These are phyloP conservation scores for Armadillidium nasatum DNA, from an alignment of 1,140 invertebrate species.

Conservation along the genomic window DNA sequence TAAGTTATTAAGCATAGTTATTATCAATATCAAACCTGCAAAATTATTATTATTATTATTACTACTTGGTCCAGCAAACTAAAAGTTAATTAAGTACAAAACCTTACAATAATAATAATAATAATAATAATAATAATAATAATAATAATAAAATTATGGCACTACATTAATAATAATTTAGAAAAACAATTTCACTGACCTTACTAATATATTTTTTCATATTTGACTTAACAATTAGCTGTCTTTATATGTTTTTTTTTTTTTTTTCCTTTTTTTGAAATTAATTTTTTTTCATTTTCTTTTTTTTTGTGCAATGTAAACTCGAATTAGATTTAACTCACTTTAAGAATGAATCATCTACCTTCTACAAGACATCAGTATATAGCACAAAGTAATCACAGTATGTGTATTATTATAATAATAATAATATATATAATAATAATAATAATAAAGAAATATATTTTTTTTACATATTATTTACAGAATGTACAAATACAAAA, in stretches of 20 bases:
- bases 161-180: too few relatives aligned
- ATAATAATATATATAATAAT: not conserved
- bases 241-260: not conserved
- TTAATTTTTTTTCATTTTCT: too few relatives aligned
- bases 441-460: too few relatives aligned
- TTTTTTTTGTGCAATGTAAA: not conserved
- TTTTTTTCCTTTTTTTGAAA: not conserved
- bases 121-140: too few relatives aligned
- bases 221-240: not conserved
- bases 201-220: not conserved
- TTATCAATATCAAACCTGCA: too few relatives aligned
- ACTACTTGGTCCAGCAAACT: too few relatives aligned
- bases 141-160: too few relatives aligned
- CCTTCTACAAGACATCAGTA: not conserved
- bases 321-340: not conserved
- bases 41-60: too few relatives aligned
- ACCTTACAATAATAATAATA: too few relatives aligned
- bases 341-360: not conserved
- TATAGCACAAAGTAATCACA: constrained; percentile 11
- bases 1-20: too few relatives aligned
- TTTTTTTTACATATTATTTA: not conserved
- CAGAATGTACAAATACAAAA: not conserved
- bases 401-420: not conserved
- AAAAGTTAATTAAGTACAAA: too few relatives aligned
- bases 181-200: too few relatives aligned